These are phyloP conservation scores for Iphiclides podalirius DNA, from an alignment of 2,888 invertebrate species.

Conservation along the genomic window DNA sequence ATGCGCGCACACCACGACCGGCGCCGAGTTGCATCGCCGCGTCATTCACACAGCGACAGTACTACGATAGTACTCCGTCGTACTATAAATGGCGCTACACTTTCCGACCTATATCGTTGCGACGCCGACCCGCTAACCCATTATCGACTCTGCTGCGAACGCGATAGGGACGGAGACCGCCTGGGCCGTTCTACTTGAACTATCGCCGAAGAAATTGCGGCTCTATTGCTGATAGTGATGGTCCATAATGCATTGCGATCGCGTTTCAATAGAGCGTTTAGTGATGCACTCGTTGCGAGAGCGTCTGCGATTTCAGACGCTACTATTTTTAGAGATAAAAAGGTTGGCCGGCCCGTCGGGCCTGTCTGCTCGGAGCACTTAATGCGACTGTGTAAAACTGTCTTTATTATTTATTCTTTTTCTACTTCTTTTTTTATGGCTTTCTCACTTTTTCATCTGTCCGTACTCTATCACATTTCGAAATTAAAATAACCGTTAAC, in stretches of 20 bases:
- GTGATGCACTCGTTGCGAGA: constrained; percentile 39
- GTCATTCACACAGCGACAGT: constrained; percentile 40
- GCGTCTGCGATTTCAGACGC: constrained; percentile 68
- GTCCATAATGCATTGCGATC: constrained; percentile 1
- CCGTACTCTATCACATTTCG: too few relatives aligned
- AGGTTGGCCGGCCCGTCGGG: constrained; percentile 43
- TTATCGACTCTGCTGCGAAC: neutral
- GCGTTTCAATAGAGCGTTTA: constrained; percentile 36
- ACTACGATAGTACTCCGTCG: constrained; percentile 72
- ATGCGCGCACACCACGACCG: constrained; percentile 42
- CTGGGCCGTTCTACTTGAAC: neutral
- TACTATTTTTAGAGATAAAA: constrained; percentile 74
- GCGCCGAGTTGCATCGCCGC: constrained; percentile 6
- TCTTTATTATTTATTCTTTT: constrained; percentile 12
- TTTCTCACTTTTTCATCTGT: too few relatives aligned
- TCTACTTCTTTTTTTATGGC: neutral
- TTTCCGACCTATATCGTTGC: constrained; percentile 61
- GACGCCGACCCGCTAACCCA: neutral
- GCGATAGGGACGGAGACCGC: constrained; percentile 25
- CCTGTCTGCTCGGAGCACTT: constrained; percentile 38
- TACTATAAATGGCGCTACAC: constrained; percentile 73
- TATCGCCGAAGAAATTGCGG: constrained; percentile 26
- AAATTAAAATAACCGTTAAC: too few relatives aligned
- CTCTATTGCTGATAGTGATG: constrained; percentile 30
- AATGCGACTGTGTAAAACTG: constrained; percentile 36